phyloP scores from a whole-genome alignment of 2,888 invertebrate genomes.

The Alsophila aescularia region DNA sequence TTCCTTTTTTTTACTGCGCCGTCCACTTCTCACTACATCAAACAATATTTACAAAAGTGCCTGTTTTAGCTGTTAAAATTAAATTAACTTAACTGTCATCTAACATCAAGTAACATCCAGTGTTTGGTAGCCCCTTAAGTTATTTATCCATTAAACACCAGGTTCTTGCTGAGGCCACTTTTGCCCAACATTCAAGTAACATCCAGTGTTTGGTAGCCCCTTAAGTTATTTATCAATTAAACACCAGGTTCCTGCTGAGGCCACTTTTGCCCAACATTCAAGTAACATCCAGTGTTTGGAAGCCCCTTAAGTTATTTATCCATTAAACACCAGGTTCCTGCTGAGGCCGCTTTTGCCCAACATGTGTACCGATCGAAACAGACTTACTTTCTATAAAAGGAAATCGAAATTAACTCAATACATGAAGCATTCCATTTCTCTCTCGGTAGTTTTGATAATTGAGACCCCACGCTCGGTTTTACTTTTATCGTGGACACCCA shows the following conservation, averaged over 20 bases:
- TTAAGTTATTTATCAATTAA: too few relatives aligned
- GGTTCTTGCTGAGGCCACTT: too few relatives aligned
- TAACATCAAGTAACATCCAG: too few relatives aligned
- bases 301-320: not conserved
- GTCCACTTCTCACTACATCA: not conserved
- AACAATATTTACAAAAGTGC: not conserved
- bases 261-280: too few relatives aligned
- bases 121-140: too few relatives aligned
- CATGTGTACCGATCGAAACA: conserved; percentile 67
- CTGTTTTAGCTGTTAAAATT: not conserved
- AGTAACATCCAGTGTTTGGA: not conserved
- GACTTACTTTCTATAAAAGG: conserved; percentile 83
- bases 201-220: too few relatives aligned
- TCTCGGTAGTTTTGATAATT: conserved; percentile 77
- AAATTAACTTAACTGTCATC: not conserved
- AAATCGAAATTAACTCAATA: conserved; percentile 81
- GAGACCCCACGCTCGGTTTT: conserved; percentile 63
- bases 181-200: too few relatives aligned
- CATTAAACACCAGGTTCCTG: conserved; percentile 46
- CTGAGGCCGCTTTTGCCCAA: conserved; percentile 49
- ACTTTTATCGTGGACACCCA: conserved; percentile 61
- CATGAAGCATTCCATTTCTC: conserved; percentile 80
- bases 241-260: too few relatives aligned
- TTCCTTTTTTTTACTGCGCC: too few relatives aligned
- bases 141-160: too few relatives aligned